Evolutionary conservation across 2,888 invertebrate species (phyloP).

Genomic region (Acholoe squamosa): DNA sequence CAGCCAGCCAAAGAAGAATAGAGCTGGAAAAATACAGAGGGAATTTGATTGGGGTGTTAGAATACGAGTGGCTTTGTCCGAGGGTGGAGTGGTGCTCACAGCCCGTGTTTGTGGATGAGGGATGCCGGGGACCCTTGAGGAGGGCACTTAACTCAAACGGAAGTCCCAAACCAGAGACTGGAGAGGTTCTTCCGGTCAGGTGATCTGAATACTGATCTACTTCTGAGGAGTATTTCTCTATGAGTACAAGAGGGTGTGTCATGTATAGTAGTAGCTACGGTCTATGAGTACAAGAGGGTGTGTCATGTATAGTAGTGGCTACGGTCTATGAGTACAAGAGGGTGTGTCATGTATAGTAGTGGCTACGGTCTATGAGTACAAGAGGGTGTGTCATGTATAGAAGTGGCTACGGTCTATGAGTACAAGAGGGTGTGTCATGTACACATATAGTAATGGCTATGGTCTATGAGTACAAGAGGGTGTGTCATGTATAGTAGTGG

Average conservation of each 20-base stretch:
- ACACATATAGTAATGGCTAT: too few relatives aligned
- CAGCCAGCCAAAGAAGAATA: background rate
- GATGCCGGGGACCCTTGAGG: background rate
- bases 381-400: too few relatives aligned
- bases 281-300: too few relatives aligned
- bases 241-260: background rate
- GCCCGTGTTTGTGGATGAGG: background rate
- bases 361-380: too few relatives aligned
- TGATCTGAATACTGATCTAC: background rate
- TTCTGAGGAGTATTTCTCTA: too few relatives aligned
- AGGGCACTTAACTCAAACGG: background rate
- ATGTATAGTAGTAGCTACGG: background rate
- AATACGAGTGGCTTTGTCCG: slow-evolving; percentile 11
- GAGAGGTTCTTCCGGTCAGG: background rate
- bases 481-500: too few relatives aligned
- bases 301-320: too few relatives aligned
- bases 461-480: too few relatives aligned
- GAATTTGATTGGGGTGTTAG: slow-evolving; percentile 3
- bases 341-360: too few relatives aligned
- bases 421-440: too few relatives aligned
- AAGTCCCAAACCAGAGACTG: background rate
- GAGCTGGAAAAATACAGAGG: background rate
- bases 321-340: too few relatives aligned
- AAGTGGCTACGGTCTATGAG: too few relatives aligned
- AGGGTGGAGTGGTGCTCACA: background rate